These are phyloP conservation scores for Lycophotia porphyrea DNA, from an alignment of 2,888 invertebrate species.

Conservation along the genomic window DNA sequence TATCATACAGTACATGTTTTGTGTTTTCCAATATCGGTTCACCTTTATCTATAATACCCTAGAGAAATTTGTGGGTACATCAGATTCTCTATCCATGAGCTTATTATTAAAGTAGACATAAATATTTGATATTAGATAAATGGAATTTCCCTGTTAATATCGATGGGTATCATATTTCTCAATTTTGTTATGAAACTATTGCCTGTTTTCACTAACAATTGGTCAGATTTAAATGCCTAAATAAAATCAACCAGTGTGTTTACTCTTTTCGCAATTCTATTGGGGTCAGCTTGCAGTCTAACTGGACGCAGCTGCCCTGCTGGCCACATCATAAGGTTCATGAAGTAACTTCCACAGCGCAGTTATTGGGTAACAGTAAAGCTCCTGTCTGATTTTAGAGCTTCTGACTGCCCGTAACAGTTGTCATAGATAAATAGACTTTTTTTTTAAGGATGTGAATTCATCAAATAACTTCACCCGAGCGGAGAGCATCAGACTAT, in stretches of 20 bases:
- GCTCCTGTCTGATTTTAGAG: not conserved
- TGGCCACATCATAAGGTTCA: not conserved
- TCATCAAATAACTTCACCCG: no score
- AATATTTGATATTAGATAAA: slow-evolving; percentile 53
- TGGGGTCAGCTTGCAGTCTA: not conserved
- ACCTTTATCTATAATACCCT: slow-evolving; percentile 47
- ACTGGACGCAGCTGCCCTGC: not conserved
- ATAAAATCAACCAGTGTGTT: not conserved
- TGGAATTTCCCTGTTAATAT: slow-evolving; percentile 50
- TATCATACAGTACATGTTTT: slow-evolving; percentile 21
- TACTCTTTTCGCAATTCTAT: not conserved
- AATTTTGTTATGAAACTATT: not conserved
- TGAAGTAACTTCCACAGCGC: not conserved
- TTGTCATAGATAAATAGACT: not conserved
- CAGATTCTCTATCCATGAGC: slow-evolving; percentile 35
- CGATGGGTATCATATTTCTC: slow-evolving; percentile 7
- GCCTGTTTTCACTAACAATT: not conserved
- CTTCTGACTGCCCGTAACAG: not conserved
- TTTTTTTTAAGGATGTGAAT: no score
- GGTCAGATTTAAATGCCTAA: not conserved
- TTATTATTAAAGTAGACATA: slow-evolving; percentile 40
- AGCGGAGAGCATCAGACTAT: no score
- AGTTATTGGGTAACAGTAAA: not conserved
- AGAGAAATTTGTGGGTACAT: slow-evolving; percentile 50
- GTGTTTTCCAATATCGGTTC: slow-evolving; percentile 43